Evolutionary conservation across 1,140 invertebrate genomes (phyloP).

Genomic region (Streblospio benedicti): DNA sequence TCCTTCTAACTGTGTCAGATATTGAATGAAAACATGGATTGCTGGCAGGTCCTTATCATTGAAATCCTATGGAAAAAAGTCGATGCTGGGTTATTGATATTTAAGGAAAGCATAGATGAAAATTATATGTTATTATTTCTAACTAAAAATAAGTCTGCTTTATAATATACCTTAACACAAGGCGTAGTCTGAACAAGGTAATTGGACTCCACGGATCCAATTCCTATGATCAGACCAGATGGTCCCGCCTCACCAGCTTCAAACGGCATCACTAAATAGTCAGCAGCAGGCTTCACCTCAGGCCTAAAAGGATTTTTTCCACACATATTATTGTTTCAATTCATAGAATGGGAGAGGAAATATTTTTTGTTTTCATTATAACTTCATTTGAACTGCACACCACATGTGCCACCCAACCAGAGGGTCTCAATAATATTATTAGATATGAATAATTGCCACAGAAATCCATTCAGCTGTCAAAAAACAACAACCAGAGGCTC

Average conservation of each 20-base stretch:
- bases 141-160: too few relatives aligned
- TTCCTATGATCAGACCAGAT: slow-evolving; percentile 58
- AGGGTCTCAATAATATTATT: too few relatives aligned
- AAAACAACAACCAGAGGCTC: too few relatives aligned
- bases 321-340: not conserved
- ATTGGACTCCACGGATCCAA: slow-evolving; percentile 72
- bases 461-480: slow-evolving; percentile 10
- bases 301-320: too few relatives aligned
- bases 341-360: not conserved
- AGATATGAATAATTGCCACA: not conserved
- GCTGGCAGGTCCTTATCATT: slow-evolving; percentile 61
- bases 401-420: not conserved
- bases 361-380: not conserved
- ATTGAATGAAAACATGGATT: slow-evolving; percentile 70
- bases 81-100: too few relatives aligned
- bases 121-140: too few relatives aligned
- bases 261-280: too few relatives aligned
- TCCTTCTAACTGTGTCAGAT: slow-evolving; percentile 79
- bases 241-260: slow-evolving; percentile 15
- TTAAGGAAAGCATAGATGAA: too few relatives aligned
- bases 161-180: too few relatives aligned
- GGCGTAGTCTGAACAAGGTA: slow-evolving; percentile 62
- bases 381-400: not conserved
- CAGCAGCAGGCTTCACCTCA: slow-evolving; percentile 20
- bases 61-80: too few relatives aligned